These are phyloP conservation scores for Coregonus ussuriensis DNA, from an alignment of 2,797 vertebrate species.

Conservation along the genomic window DNA sequence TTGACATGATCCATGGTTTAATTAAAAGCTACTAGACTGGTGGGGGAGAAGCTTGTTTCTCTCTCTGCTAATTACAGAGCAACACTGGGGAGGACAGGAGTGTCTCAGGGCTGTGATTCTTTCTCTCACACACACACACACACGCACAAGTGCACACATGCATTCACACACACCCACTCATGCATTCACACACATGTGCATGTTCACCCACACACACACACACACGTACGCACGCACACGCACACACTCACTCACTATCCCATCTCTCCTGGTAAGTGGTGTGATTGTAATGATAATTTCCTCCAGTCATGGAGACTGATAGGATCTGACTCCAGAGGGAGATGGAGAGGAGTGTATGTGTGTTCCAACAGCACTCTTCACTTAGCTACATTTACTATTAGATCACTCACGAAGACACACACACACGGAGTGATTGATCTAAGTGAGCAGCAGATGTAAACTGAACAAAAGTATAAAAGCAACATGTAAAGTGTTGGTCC, in stretches of 20 bases:
- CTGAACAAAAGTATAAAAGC: too few relatives aligned
- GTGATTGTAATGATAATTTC: not conserved
- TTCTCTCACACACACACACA: slow-evolving; percentile 10
- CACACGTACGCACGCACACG: not conserved
- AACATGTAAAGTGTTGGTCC: too few relatives aligned
- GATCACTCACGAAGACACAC: not conserved
- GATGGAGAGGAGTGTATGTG: not conserved
- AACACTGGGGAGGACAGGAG: slow-evolving; percentile 47
- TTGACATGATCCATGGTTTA: slow-evolving; percentile 51
- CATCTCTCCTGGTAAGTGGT: not conserved
- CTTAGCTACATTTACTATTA: not conserved
- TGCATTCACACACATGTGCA: too few relatives aligned
- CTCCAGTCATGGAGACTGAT: not conserved
- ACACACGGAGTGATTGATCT: not conserved
- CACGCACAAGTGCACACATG: too few relatives aligned
- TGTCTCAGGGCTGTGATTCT: slow-evolving; percentile 41
- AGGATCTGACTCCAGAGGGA: not conserved
- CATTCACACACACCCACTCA: slow-evolving; percentile 13
- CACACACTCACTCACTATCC: not conserved
- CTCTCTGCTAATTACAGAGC: slow-evolving; percentile 62
- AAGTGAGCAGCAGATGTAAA: not conserved
- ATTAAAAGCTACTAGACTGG: slow-evolving; percentile 62
- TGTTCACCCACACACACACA: too few relatives aligned
- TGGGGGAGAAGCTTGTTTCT: slow-evolving; percentile 53
- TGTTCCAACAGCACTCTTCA: not conserved